Evolutionary conservation across 2,113 vertebrate genomes (phyloP).

Genomic region (Microtus richardsoni): DNA sequence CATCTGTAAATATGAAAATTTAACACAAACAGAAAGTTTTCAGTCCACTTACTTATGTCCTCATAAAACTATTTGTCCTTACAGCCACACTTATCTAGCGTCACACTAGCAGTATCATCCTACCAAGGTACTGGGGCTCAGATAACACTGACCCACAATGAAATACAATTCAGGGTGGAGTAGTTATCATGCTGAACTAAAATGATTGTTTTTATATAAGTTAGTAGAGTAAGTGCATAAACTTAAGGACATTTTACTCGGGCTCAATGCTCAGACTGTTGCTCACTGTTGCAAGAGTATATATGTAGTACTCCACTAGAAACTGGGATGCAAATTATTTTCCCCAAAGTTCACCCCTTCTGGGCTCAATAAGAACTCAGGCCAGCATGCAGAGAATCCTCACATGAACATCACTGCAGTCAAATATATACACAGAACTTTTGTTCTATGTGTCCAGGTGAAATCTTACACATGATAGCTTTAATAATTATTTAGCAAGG

Average conservation of each 20-base stretch:
- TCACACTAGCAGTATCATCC: conserved; percentile 5
- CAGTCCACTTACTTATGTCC: conserved; percentile 4
- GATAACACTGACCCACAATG: background rate
- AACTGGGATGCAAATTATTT: conserved; percentile 46
- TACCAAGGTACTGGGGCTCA: background rate
- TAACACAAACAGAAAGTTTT: conserved; percentile 45
- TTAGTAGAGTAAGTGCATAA: conserved; percentile 25
- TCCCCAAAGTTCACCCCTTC: background rate
- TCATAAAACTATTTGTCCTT: conserved; percentile 35
- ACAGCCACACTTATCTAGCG: background rate
- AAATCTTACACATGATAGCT: background rate
- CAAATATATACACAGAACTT: background rate
- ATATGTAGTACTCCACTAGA: background rate
- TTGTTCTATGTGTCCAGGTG: background rate
- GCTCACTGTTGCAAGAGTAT: background rate
- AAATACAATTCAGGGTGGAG: conserved; percentile 32
- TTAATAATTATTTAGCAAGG: conserved; percentile 2
- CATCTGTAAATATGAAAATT: conserved; percentile 2
- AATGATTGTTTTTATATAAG: background rate
- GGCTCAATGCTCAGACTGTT: conserved; percentile 8
- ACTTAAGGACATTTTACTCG: conserved; percentile 30
- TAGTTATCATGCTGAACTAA: background rate
- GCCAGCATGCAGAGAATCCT: background rate
- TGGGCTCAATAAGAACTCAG: background rate
- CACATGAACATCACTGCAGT: background rate